A percentile compares a stretch with the other conserved stretches of the same genome.
phyloP scores from a whole-genome alignment of 2,797 vertebrate genomes.

The Allobates femoralis region DNA sequence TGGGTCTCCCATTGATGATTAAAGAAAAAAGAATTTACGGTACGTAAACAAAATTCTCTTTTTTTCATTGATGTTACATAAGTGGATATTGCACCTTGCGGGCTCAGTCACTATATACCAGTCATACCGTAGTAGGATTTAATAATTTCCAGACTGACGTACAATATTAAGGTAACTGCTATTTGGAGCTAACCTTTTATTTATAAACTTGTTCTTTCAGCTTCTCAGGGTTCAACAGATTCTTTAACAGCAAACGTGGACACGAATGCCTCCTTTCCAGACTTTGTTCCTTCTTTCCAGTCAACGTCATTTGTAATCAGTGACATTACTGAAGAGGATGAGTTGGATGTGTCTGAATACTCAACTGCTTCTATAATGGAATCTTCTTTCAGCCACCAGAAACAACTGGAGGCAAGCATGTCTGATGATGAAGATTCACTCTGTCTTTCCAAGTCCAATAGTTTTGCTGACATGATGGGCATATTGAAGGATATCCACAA shows the following conservation, averaged over 20 bases:
- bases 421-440: conserved; percentile 92
- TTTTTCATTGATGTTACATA: no score
- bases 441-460: conserved; percentile 97
- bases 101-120: no score
- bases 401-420: conserved; percentile 73
- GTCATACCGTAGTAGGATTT: background rate
- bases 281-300: conserved; percentile 91
- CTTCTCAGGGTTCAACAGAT: conserved; percentile 85
- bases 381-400: conserved; percentile 85
- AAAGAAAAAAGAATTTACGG: no score
- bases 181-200: background rate
- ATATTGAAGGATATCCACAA: conserved; percentile 98
- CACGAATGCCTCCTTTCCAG: conserved; percentile 91
- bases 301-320: conserved; percentile 98
- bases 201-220: conserved; percentile 71
- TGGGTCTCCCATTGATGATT: no score
- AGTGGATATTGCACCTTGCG: no score
- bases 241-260: conserved; percentile 93
- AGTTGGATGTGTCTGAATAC: conserved; percentile 89
- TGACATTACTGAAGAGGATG: conserved; percentile 94
- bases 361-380: conserved; percentile 85
- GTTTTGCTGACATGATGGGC: conserved; percentile 98
- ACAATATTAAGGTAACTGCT: background rate
- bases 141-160: background rate
- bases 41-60: no score